These are phyloP conservation scores for Lophotis ruficrista DNA, from an alignment of 2,113 vertebrate genomes.

Conservation along the genomic window DNA sequence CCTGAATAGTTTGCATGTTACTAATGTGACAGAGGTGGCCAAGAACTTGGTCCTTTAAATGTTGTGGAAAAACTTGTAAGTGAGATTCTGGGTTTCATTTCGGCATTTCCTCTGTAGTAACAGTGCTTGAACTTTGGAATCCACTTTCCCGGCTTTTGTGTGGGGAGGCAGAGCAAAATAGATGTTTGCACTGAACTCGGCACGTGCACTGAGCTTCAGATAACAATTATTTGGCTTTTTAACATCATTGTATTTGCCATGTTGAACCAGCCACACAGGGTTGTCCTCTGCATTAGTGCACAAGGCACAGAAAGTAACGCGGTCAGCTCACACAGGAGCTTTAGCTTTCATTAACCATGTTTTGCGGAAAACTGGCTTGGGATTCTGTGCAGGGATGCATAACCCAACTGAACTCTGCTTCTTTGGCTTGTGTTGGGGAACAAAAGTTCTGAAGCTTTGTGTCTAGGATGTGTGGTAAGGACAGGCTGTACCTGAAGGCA, in stretches of 20 bases:
- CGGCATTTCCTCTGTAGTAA: not conserved
- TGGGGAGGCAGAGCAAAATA: constrained; percentile 12
- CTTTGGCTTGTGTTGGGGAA: not conserved
- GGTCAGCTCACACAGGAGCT: not conserved
- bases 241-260: not conserved
- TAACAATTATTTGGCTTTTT: constrained; percentile 31
- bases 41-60: not conserved
- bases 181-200: constrained; percentile 29
- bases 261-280: not conserved
- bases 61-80: not conserved
- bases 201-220: not conserved
- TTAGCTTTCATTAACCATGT: not conserved
- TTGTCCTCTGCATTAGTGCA: rapidly evolving
- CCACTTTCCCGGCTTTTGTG: constrained; percentile 12
- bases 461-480: not conserved
- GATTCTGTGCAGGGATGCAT: not conserved
- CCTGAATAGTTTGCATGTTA: not conserved
- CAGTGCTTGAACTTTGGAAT: constrained; percentile 61
- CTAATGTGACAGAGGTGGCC: not conserved
- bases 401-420: not conserved
- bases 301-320: not conserved
- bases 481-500: not conserved
- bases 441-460: not conserved
- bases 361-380: not conserved
- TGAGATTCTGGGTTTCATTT: not conserved